Conservation (phyloP, 2,888 invertebrate genomes). For the Xestia xanthographa region DNA sequence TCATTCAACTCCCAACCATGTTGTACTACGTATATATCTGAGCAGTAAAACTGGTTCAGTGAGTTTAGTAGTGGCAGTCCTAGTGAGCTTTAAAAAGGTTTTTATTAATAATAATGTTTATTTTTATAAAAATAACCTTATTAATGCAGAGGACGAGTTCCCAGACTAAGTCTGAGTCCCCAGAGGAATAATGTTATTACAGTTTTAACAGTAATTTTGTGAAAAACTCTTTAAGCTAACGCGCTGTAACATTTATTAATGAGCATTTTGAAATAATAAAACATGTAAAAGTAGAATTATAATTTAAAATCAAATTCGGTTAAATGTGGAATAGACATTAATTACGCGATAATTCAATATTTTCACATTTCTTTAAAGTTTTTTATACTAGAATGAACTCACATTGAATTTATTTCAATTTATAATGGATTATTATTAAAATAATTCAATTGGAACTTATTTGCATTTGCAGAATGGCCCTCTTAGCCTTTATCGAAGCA, state of each 20-base stretch:
- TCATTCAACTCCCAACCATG: not conserved
- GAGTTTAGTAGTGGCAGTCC: not conserved
- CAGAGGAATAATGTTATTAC: conserved; percentile 8
- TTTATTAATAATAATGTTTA: not conserved
- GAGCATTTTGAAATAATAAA: conserved; percentile 12
- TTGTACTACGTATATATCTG: not conserved
- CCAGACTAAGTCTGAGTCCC: not conserved
- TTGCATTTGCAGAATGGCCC: conserved; percentile 62
- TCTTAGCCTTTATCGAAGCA: conserved; percentile 75
- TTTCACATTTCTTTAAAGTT: not conserved
- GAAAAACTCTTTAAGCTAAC: conserved; percentile 14
- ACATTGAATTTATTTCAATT: conserved; percentile 13
- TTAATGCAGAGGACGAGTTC: not conserved
- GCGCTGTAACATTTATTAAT: conserved; percentile 2
- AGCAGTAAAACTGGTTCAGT: not conserved
- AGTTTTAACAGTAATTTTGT: not conserved
- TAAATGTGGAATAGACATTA: not conserved
- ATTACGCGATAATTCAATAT: not conserved
- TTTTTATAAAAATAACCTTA: not conserved
- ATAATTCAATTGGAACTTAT: conserved; percentile 49
- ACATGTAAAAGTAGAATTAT: conserved; percentile 8
- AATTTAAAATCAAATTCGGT: not conserved
- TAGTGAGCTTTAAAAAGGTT: not conserved
- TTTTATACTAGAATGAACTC: not conserved
- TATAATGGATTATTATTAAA: conserved; percentile 29